These are phyloP conservation scores for Bacillus rossius DNA, from an alignment of 1,140 invertebrate species.

Conservation along the genomic window DNA sequence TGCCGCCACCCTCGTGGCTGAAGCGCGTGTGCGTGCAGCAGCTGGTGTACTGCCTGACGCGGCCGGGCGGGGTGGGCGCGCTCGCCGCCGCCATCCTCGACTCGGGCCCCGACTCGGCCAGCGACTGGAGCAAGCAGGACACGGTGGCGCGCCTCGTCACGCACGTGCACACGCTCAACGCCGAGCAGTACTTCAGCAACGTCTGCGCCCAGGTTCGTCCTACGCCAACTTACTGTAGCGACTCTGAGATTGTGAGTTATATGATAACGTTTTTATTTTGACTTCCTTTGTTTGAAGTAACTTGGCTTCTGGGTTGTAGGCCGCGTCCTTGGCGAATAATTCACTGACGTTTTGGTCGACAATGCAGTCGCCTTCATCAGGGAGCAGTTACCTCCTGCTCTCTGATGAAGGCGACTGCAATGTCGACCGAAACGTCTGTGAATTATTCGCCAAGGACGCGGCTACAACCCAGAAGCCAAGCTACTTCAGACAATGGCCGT, in stretches of 20 bases:
- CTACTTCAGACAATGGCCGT: no score
- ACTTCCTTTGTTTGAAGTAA: not conserved
- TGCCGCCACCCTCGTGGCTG: conserved; percentile 53
- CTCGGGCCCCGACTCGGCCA: conserved; percentile 45
- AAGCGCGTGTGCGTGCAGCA: conserved; percentile 52
- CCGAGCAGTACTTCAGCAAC: conserved; percentile 11
- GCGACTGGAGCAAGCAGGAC: conserved; percentile 52
- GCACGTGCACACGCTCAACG: not conserved
- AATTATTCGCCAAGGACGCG: no score
- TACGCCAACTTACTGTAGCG: not conserved
- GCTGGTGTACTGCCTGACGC: conserved; percentile 41
- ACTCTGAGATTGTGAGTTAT: no score
- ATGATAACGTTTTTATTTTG: not conserved
- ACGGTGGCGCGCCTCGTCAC: conserved; percentile 45
- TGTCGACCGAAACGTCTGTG: no score
- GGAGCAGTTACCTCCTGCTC: no score
- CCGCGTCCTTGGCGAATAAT: no score
- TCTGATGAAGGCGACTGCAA: no score
- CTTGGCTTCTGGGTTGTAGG: no score
- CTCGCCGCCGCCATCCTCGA: conserved; percentile 56
- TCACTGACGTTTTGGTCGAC: no score
- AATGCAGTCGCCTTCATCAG: no score
- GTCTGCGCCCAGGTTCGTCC: conserved; percentile 31
- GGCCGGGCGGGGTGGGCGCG: conserved; percentile 52
- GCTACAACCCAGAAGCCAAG: no score